phyloP scores from a whole-genome alignment of 2,888 invertebrate genomes.

The Hypolimnas misippus region DNA sequence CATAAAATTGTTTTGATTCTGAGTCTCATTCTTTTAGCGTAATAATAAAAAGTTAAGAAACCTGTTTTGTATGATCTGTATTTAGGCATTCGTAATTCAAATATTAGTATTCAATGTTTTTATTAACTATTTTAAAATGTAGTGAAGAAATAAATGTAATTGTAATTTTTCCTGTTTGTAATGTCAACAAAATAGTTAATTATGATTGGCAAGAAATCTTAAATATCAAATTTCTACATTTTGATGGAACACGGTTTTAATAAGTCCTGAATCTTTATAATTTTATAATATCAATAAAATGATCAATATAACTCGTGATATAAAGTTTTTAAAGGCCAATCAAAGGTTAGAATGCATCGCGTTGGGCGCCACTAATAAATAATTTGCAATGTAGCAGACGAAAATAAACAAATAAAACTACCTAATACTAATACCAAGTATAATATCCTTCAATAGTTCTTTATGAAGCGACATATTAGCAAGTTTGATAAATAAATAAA shows the following conservation, averaged over 20 bases:
- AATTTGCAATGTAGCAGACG: conserved; percentile 10
- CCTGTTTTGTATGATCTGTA: not conserved
- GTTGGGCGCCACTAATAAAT: not conserved
- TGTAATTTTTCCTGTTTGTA: too few relatives aligned
- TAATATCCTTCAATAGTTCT: not conserved
- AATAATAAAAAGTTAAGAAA: not conserved
- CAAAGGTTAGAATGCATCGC: not conserved
- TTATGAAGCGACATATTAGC: too few relatives aligned
- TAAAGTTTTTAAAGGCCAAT: not conserved
- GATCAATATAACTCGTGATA: not conserved
- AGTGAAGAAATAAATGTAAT: too few relatives aligned
- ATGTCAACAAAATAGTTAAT: too few relatives aligned
- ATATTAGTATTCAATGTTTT: too few relatives aligned
- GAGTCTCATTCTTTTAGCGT: not conserved
- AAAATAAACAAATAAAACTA: conserved; percentile 11
- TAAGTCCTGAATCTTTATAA: not conserved
- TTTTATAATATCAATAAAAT: conserved; percentile 10
- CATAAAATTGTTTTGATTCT: conserved; percentile 23
- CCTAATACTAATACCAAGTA: not conserved
- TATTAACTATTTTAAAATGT: too few relatives aligned
- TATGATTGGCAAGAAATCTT: not conserved
- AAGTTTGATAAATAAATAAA: too few relatives aligned
- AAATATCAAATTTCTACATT: not conserved
- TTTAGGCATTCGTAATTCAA: not conserved
- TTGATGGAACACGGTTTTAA: not conserved